Evolutionary conservation across 2,888 invertebrate species (phyloP).

Genomic region (Tenthredo notha): DNA sequence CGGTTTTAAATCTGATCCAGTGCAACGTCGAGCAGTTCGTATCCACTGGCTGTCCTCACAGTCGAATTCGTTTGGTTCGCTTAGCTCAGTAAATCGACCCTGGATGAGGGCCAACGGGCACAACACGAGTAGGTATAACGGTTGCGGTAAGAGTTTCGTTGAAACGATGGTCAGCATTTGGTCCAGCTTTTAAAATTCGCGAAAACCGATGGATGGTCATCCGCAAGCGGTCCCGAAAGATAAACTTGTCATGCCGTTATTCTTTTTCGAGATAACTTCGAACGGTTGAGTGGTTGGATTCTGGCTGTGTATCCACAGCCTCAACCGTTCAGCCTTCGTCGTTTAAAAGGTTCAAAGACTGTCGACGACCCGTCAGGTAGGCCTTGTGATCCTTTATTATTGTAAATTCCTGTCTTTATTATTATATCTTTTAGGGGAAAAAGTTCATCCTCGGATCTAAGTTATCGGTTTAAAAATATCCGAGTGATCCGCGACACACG

Average conservation of each 20-base stretch:
- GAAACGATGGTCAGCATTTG: neutral
- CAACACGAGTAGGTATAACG: neutral
- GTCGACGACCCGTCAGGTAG: conserved; percentile 9
- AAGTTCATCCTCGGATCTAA: neutral
- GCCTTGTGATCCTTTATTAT: conserved; percentile 21
- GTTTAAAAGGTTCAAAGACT: conserved; percentile 20
- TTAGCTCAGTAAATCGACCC: conserved; percentile 63
- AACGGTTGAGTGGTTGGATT: neutral
- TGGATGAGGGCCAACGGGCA: conserved; percentile 65
- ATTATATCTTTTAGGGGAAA: conserved; percentile 12
- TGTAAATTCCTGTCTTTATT: conserved; percentile 1
- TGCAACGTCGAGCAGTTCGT: neutral
- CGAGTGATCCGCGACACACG: neutral
- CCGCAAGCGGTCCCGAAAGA: neutral
- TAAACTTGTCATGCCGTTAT: conserved; percentile 29
- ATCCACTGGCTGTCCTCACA: neutral
- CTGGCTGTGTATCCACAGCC: neutral
- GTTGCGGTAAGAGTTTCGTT: neutral
- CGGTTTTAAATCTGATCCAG: conserved; percentile 17
- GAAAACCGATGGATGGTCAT: conserved; percentile 4
- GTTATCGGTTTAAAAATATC: neutral
- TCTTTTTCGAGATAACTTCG: conserved; percentile 21
- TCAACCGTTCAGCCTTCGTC: neutral
- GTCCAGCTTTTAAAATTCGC: neutral
- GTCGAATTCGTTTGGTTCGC: conserved; percentile 62